Evolutionary conservation across 2,888 invertebrate genomes (phyloP), one percentile per base, ranked within the genome.

Genomic region (Nineta flava): DNA sequence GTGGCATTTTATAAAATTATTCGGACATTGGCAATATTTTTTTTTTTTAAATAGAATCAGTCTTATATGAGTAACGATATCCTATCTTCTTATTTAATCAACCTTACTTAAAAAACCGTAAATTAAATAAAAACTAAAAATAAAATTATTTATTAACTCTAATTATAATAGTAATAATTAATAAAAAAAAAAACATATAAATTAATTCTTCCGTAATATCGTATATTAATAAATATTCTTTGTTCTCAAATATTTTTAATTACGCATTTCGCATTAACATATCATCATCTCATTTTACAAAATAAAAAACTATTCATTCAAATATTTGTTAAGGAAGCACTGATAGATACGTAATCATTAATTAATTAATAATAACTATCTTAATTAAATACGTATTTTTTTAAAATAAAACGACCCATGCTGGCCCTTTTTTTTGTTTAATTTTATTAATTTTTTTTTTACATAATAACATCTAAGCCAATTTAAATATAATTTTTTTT

Each of bases 21-120:
- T 62, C 64, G 64, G 59, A 59, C 65, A 62, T 66, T 66, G 66
- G 66, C 66, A 66, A 65, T 65, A 65, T 64, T 47, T 47, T 45
- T 15, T 35, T 64, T 47, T 47, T 45, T 15, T 35, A 35, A 63
- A 64, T 57, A 58, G 59, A 59, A 65, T 66, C 66, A 66, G 66
- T 66, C 66, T 66, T 66, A 65, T 65, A 26, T 47, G 35, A 47
- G 47, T 47, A 47, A 52, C 58, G 60, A 54, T 56, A 52, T 53
- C 53, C 17, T 44, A 44, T 13, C 43, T 38, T 38, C 38, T 38
- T 38, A 38, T 12, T 38, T 32, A 32, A 32, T 15, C 38, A 32
- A 13, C 38, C 38, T 26, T 26, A 26, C 26, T 26, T 26, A 26
- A 26, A 26, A 26, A 26, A 26, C n/a, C 7, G 26, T 26, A 41